A percentile compares a stretch with the other conserved stretches of the same genome.
Evolutionary conservation across 2,888 invertebrate species (phyloP).

Genomic region (Auanema freiburgensis): DNA sequence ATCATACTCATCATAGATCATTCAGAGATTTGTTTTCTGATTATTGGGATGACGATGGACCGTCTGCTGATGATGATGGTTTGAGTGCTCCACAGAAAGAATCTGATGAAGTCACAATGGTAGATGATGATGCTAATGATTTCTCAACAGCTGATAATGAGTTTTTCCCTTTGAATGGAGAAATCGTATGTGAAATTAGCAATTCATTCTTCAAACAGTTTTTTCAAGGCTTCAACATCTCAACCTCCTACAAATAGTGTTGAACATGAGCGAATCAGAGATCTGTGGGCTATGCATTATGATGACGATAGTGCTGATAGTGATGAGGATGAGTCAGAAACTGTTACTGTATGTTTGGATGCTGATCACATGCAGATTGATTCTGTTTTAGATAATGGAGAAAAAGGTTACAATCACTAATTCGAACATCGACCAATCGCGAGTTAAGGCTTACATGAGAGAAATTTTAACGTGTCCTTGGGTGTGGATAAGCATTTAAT

Average conservation of each 20-base stretch:
- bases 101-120: too few relatives aligned
- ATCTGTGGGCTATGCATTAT: conserved; percentile 6
- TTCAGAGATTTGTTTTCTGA: too few relatives aligned
- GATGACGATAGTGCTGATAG: conserved; percentile 5
- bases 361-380: not conserved
- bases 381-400: conserved; percentile 8
- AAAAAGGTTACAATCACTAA: conserved; percentile 14
- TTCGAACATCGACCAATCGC: conserved; percentile 18
- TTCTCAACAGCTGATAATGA: not conserved
- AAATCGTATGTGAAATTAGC: not conserved
- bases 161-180: not conserved
- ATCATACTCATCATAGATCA: too few relatives aligned
- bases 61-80: too few relatives aligned
- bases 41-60: too few relatives aligned
- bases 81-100: too few relatives aligned
- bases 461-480: conserved; percentile 14
- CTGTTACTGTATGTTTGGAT: conserved; percentile 1
- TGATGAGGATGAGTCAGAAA: conserved; percentile 17
- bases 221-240: not conserved
- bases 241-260: too few relatives aligned
- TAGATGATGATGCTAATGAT: too few relatives aligned
- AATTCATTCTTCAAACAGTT: not conserved
- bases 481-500: conserved; percentile 7
- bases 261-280: not conserved
- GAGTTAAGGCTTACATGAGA: conserved; percentile 17